phyloP scores from a whole-genome alignment of 2,113 vertebrate species.

The Lanius ludovicianus region DNA sequence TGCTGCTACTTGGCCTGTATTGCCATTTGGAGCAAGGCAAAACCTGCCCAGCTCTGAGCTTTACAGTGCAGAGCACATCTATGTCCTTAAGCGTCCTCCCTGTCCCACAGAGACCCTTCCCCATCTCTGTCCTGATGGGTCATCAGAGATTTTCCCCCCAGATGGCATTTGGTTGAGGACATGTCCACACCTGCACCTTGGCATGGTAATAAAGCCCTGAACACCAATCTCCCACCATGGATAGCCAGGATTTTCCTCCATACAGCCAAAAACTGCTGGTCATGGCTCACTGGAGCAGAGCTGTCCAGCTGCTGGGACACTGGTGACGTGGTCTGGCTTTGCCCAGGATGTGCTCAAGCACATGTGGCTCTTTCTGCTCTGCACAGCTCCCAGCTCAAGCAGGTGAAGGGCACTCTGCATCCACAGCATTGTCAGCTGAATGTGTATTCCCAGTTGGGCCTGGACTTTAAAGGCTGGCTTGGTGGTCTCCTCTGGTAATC shows the following conservation, averaged over 20 bases:
- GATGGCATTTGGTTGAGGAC: background rate
- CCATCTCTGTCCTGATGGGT: background rate
- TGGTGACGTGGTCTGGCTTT: rapidly evolving
- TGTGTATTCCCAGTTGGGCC: background rate
- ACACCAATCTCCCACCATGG: background rate
- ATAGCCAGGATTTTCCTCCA: background rate
- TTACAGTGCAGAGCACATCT: background rate
- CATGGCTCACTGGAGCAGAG: background rate
- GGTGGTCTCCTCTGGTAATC: background rate
- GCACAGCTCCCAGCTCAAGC: background rate
- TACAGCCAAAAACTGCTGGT: background rate
- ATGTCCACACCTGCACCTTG: background rate
- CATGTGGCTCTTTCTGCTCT: background rate
- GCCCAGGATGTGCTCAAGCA: background rate
- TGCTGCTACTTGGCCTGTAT: background rate
- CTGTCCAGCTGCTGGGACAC: background rate
- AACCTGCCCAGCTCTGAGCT: background rate
- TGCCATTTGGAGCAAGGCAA: background rate
- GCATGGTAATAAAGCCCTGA: background rate
- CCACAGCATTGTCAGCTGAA: background rate
- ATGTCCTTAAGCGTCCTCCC: background rate
- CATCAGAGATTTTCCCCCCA: background rate
- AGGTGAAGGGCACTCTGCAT: background rate
- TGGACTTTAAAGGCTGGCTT: background rate
- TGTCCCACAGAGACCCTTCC: rapidly evolving